These are phyloP conservation scores for Lepidonotus clava DNA, from an alignment of 2,888 invertebrate genomes.

Conservation along the genomic window DNA sequence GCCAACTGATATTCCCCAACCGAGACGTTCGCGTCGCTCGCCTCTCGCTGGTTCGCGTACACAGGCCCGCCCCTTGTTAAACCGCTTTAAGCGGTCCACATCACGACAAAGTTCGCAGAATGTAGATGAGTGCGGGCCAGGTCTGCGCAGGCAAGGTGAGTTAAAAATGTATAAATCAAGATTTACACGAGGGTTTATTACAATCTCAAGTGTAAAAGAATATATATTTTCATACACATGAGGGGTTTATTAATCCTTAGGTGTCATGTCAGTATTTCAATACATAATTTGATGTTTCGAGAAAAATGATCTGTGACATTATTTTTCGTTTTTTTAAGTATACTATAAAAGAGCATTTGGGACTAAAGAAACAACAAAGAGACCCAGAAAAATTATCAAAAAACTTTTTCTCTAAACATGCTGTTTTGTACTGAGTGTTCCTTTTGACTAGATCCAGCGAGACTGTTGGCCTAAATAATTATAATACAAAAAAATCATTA, in stretches of 20 bases:
- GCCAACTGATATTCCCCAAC: not conserved
- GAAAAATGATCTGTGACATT: no score
- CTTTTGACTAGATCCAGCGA: not conserved
- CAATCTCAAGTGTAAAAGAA: no score
- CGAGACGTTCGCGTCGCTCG: not conserved
- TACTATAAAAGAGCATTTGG: no score
- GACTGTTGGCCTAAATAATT: not conserved
- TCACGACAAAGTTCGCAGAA: not conserved
- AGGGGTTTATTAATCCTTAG: no score
- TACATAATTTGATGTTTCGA: no score
- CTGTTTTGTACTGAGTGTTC: no score
- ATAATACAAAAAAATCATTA: not conserved
- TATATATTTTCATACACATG: no score
- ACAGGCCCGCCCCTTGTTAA: not conserved
- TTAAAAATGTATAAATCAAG: not conserved
- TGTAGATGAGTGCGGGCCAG: not conserved
- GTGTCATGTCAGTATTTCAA: no score
- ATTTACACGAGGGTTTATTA: not conserved
- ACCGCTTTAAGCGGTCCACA: not conserved
- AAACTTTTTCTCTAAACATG: no score
- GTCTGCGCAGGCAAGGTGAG: slow-evolving; percentile 5
- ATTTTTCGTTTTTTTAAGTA: no score
- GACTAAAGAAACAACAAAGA: no score
- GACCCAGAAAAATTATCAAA: no score
- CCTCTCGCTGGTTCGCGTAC: not conserved